phyloP scores from a whole-genome alignment of 1,140 invertebrate genomes.

The Procambarus clarkii region DNA sequence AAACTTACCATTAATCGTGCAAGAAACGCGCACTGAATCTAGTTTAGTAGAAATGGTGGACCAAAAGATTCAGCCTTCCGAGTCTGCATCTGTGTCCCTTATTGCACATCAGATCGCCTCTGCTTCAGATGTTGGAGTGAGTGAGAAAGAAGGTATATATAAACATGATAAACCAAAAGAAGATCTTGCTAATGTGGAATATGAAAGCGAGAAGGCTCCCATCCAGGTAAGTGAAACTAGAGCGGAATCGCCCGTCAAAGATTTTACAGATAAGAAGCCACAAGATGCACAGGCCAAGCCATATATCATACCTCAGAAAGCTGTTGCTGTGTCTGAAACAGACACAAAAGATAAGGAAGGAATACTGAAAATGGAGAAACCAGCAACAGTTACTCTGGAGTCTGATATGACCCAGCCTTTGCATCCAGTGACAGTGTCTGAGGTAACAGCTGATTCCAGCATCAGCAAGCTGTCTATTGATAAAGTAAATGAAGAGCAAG shows the following conservation, averaged over 20 bases:
- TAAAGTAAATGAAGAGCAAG: constrained; percentile 75
- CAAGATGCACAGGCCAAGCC: constrained; percentile 77
- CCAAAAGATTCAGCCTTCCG: constrained; percentile 16
- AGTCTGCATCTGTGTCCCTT: constrained; percentile 63
- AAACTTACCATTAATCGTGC: constrained; percentile 51
- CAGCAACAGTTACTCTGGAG: constrained; percentile 50
- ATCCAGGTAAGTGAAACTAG: constrained; percentile 70
- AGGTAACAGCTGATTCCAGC: constrained; percentile 55
- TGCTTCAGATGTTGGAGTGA: constrained; percentile 67
- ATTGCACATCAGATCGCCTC: constrained; percentile 63
- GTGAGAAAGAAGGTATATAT: constrained; percentile 69
- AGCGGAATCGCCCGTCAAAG: constrained; percentile 62
- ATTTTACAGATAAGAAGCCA: constrained; percentile 75
- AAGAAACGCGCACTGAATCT: constrained; percentile 49
- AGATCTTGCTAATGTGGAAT: constrained; percentile 62
- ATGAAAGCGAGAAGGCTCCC: constrained; percentile 69
- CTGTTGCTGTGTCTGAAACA: constrained; percentile 75
- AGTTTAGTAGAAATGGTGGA: constrained; percentile 52
- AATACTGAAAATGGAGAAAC: constrained; percentile 49
- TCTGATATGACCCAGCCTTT: constrained; percentile 48
- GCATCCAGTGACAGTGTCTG: constrained; percentile 65
- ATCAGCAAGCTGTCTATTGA: constrained; percentile 73
- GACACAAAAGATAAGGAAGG: constrained; percentile 71
- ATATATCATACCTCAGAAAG: constrained; percentile 78
- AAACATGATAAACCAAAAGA: constrained; percentile 44